Base-by-base conservation (phyloP, 2,797 vertebrate species). In the Coccyzus lansbergi region DNA sequence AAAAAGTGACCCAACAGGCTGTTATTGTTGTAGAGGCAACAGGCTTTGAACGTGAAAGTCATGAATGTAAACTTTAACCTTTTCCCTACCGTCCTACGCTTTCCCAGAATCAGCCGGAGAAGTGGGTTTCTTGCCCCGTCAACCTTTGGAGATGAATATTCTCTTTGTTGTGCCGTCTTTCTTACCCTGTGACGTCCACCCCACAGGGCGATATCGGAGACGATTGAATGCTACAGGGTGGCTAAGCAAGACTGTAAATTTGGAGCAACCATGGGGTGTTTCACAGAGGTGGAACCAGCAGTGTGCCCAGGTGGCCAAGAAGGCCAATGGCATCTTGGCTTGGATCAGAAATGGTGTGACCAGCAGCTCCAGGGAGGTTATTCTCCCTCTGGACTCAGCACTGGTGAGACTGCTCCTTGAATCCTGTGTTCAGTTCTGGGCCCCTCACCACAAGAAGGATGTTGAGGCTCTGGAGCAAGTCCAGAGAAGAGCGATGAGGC, bases 131-230 rank as follows among this genome's bases (percentile, higher is more conserved):
- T 82, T 79, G 79, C 88, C 68, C 67, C 4, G 31, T 15, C 85
- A 85, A 5, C 71, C 38, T 82, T 56, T 6, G 1, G 83, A 71
- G 83, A 87, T 94, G 76, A 96, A 95, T 92, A 55, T 91, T 86
- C 67, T 70, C 70, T 85, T 94, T 70, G 55, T 85, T 42, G 0
- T 1, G 8, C 48, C 59, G 63, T 72, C 29, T 82, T 49, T 40
- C 78, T 40, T 52, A 59, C 46, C 53, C 40, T 38, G 3, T 52
- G 94, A 58, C n/a, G 16, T 21, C 1, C 0, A 0, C 29, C 56
- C 60, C 80, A 13, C 2, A 6, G 31, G 19, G 7, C 33, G 18
- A 48, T 33, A 68, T 55, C 11, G 5, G 58, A 14, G 71, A 44
- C 76, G 29, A 58, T 21, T 1, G 29, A 86, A 38, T 44, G 6